Conservation (phyloP, 2,113 vertebrate genomes). For the Corydoras maculifer region DNA sequence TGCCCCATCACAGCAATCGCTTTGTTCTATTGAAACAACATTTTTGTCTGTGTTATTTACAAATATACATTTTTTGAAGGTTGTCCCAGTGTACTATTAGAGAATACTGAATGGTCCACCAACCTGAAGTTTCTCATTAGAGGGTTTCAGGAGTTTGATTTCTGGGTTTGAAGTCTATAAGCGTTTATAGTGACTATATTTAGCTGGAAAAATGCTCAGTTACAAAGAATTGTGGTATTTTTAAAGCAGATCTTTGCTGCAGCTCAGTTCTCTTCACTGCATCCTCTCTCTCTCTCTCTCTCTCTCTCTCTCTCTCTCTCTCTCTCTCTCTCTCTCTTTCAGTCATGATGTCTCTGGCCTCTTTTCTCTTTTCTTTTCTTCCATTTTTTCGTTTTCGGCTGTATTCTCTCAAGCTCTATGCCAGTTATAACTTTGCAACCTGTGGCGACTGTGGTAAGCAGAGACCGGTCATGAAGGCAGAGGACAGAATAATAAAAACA, state of each 20-base stretch:
- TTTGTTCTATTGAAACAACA: no score
- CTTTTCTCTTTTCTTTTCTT: neutral
- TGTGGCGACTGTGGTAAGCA: no score
- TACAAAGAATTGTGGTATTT: constrained; percentile 43
- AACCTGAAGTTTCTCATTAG: no score
- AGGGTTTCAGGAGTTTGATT: no score
- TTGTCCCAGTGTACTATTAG: no score
- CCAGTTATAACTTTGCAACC: neutral
- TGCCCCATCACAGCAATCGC: neutral
- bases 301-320: constrained; percentile 34
- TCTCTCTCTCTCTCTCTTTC: constrained; percentile 10
- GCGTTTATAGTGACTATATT: neutral
- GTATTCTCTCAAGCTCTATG: constrained; percentile 6
- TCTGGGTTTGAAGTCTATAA: no score
- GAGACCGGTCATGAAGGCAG: neutral
- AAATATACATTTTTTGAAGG: no score
- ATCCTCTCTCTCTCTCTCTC: constrained; percentile 48
- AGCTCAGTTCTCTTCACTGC: constrained; percentile 72
- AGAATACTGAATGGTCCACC: no score
- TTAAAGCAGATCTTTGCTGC: constrained; percentile 68
- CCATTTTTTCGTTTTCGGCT: neutral
- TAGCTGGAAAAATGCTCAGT: constrained; percentile 50
- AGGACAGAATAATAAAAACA: neutral
- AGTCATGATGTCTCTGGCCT: constrained; percentile 5
- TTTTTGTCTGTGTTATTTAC: no score